These are phyloP conservation scores for Phalacrocorax carbo DNA, from an alignment of 2,113 vertebrate genomes.

Conservation along the genomic window DNA sequence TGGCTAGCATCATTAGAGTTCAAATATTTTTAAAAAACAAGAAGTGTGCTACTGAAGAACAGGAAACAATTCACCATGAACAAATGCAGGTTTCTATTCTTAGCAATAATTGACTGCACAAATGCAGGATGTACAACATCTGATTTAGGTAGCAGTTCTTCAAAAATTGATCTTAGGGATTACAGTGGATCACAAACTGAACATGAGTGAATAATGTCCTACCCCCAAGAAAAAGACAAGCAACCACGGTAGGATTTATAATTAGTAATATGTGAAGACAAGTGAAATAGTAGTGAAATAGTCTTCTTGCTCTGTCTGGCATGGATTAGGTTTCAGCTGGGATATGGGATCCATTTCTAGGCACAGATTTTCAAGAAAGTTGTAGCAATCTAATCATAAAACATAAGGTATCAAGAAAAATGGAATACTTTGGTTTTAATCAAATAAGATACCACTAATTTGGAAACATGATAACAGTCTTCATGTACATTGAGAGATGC, in stretches of 20 bases:
- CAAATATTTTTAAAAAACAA: neutral
- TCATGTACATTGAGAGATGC: neutral
- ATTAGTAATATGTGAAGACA: neutral
- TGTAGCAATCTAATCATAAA: neutral
- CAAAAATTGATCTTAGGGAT: neutral
- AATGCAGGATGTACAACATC: neutral
- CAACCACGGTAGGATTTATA: neutral
- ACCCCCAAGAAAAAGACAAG: neutral
- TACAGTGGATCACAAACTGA: neutral
- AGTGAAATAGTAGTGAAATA: neutral
- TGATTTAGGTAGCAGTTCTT: neutral
- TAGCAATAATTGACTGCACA: neutral
- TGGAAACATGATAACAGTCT: neutral
- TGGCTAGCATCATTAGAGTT: neutral
- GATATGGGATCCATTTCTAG: neutral
- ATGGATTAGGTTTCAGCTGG: neutral
- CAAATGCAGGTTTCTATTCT: conserved; percentile 6
- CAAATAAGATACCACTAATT: neutral
- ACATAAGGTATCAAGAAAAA: neutral
- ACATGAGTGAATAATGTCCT: neutral
- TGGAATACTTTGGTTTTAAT: neutral
- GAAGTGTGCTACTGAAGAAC: neutral
- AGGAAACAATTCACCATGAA: neutral
- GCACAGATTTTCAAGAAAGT: neutral
- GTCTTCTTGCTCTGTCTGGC: neutral